Base-by-base conservation (phyloP, 2,888 invertebrate species). In the Acanthosepion pharaonis region DNA sequence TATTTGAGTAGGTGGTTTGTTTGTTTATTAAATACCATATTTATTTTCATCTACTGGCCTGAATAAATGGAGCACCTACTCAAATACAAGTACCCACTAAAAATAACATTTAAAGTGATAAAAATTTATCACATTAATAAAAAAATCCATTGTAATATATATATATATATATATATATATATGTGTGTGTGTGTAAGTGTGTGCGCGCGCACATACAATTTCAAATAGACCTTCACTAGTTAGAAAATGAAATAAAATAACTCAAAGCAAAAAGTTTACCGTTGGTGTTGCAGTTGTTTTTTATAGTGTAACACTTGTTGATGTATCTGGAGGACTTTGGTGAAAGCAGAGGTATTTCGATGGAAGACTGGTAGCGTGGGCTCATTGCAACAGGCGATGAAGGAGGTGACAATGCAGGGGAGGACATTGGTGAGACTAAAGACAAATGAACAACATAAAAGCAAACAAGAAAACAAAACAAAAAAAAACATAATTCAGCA, bases 301-400 rank as follows among this genome's bases (percentile, higher is more conserved):
- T 92, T 92, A 92, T 92, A 92, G 92, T 92, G 49, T 92, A 92
- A 92, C 92, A 92, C 92, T 92, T 92, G 92, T 92, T 92, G 92
- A 20, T 48, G 51, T 49, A 92, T 49, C 92, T 92, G 92, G 49
- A 49, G 15, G 96, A 95, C 95, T 95, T 95, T 51, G 96, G 96
- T 55, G 96, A 96, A 48, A 96, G 93, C 78, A 96, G 11, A 94
- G 94, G 96, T 92, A 96, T 95, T 95, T 94, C 95, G 94, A 96
- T 94, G 93, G 95, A 95, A 93, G 96, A 96, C 94, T 96, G 96
- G 96, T 96, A 96, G 94, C 95, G 95, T 53, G 96, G 96, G 94
- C 96, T 96, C 94, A 95, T 95, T n/a, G 96, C 95, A 93, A 95
- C 96, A 28, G 96, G 94, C 55, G 55, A 53, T 94, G 94, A 94